A percentile compares a stretch with the other conserved stretches of the same genome.
phyloP scores from a whole-genome alignment of 2,113 vertebrate species.

The Lampris megalopsis region DNA sequence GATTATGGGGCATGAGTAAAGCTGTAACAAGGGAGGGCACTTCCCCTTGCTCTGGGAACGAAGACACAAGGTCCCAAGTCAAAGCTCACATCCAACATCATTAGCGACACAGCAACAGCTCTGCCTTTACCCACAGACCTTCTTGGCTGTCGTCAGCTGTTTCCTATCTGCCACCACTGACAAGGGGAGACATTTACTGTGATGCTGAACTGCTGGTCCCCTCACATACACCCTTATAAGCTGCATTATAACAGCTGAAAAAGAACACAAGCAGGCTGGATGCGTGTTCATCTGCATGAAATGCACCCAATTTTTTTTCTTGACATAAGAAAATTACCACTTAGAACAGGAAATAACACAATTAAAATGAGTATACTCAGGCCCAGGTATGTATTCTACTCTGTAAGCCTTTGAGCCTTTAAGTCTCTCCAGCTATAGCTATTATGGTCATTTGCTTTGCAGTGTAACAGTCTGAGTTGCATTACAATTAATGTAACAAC shows the following conservation, averaged over 20 bases:
- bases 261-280: slow-evolving; percentile 42
- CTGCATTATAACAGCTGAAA: slow-evolving; percentile 36
- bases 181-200: slow-evolving; percentile 57
- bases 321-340: slow-evolving; percentile 53
- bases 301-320: slow-evolving; percentile 16
- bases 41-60: slow-evolving; percentile 12
- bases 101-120: slow-evolving; percentile 34
- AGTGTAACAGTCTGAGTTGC: too few species aligned
- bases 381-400: neutral
- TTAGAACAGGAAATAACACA: slow-evolving; percentile 49
- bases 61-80: neutral
- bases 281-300: slow-evolving; percentile 46
- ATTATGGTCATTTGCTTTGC: too few species aligned
- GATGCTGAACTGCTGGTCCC: slow-evolving; percentile 60
- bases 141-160: slow-evolving; percentile 61
- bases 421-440: neutral
- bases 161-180: slow-evolving; percentile 52
- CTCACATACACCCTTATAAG: slow-evolving; percentile 13
- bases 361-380: slow-evolving; percentile 12
- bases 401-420: slow-evolving; percentile 3
- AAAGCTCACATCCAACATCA: slow-evolving; percentile 22
- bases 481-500: too few species aligned
- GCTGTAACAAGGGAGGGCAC: neutral
- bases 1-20: neutral
- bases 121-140: neutral